Base-by-base conservation (phyloP, 2,797 vertebrate species). In the Sternotherus odoratus region DNA sequence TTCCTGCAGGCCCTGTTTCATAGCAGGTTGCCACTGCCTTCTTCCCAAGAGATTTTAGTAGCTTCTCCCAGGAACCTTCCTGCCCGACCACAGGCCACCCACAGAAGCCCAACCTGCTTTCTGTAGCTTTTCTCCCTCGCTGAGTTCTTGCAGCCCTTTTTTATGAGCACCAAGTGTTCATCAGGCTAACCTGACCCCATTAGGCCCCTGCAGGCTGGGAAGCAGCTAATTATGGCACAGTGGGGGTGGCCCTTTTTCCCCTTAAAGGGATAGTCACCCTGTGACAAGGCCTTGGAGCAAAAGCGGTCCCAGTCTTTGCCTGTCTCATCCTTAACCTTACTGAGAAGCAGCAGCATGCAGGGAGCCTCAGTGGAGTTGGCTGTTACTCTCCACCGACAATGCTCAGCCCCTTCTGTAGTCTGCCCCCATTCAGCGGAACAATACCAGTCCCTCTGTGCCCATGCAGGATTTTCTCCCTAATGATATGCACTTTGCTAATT, bases 371-470 rank as follows among this genome's bases (percentile, higher is more conserved):
- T 66, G n/a, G n/a, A 11, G 5, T 36, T 36, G 17, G 63, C 9
- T 36, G 63, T 36, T 66, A 66, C n/a, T 36, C n/a, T 66, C n/a
- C n/a, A 66, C 9, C 2, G 19, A 66, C 63, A 60, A 60, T 30
- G 56, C 26, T 60, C 56, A 60, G 28, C 6, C 10, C 54, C 24
- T 49, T 74, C 23, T n/a, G 8, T 19, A 54, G 12, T 39, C 12
- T 51, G 3, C 49, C 11, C 23, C 0, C 39, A 43, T 13, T 87
- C 6, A 63, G 15, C 2, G 48, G 30, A 72, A 36, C 77, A 75
- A 5, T 30, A 15, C 2, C 12, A 2, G 3, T 2, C 12, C 3
- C n/a, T 89, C 50, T 12, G 1, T 39, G 57, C 17, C 69, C n/a
- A 5, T 3, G 6, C 49, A 78, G 83, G 2, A 12, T 79, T 79